Evolutionary conservation across 2,797 vertebrate species (phyloP), one percentile per base, ranked within the genome.

Genomic region (Netta rufina): DNA sequence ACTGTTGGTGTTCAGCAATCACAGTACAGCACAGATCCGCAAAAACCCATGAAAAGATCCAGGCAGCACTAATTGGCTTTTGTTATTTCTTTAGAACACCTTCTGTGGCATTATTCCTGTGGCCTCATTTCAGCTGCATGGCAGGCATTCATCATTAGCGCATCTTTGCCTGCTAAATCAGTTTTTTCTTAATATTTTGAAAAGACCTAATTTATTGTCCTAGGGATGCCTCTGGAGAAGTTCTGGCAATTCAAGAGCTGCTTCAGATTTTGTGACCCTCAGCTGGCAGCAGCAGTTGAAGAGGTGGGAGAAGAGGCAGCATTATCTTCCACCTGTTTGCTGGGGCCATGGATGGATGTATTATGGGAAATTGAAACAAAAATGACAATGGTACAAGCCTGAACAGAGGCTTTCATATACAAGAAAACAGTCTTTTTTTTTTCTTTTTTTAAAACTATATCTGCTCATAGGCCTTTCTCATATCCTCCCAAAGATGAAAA

Each of bases 21-120:
- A 67, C 38, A 89, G 32, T 54, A 82, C 82, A 22, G 36, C 28
- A 38, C 15, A 64, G 51, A n/a, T 49, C 54, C 74, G 56, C 53
- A 79, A 79, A 85, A 87, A 8, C 11, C 15, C 8, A 11, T 49
- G 53, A 60, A 85, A 89, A 89, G 72, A 66, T 36, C 53, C 45
- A n/a, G 21, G 24, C 69, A 86, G n/a, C 24, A 22, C 60, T 92
- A 86, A 95, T 53, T 92, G 71, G 62, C 64, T 89, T 90, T 73
- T 94, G 38, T 87, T 82, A 82, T 82, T 95, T 93, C 66, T 53
- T 84, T 60, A 60, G 65, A 86, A 21, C 47, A 85, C n/a, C 47
- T 90, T 94, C 69, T 64, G 58, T n/a, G 76, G 18, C 47, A 43
- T 77, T 91, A 76, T 73, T 95, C 8, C 20, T 39, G 24, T 70